phyloP scores from a whole-genome alignment of 2,797 vertebrate genomes.

The Protosalanx chinensis region DNA sequence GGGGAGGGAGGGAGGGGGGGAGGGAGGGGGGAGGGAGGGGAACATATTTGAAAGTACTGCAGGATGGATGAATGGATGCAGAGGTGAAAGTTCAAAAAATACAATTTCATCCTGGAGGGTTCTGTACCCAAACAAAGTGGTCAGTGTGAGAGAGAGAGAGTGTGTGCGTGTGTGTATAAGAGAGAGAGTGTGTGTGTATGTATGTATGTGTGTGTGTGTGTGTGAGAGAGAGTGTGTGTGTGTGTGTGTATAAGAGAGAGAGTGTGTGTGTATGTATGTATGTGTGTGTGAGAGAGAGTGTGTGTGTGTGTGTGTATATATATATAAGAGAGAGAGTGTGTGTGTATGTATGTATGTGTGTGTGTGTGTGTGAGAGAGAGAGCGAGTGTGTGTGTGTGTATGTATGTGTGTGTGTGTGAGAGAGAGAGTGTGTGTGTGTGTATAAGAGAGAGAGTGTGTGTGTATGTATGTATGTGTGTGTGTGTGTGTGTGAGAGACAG shows the following conservation, averaged over 20 bases:
- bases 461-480: too few species aligned
- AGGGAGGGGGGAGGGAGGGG: slow-evolving; percentile 33
- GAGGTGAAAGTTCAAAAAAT: too few species aligned
- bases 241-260: too few species aligned
- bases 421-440: not conserved
- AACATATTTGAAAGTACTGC: not conserved
- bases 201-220: too few species aligned
- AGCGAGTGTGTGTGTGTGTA: slow-evolving; percentile 1
- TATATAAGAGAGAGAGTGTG: too few species aligned
- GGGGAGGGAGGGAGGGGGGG: slow-evolving; percentile 34
- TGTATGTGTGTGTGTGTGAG: slow-evolving; percentile 5
- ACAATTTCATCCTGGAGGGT: too few species aligned
- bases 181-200: too few species aligned
- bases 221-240: too few species aligned
- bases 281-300: not conserved
- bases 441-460: not conserved
- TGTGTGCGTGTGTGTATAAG: not conserved
- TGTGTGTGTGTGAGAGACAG: not conserved
- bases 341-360: not conserved
- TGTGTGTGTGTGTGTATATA: slow-evolving; percentile 9
- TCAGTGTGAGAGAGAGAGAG: too few species aligned
- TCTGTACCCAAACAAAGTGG: too few species aligned
- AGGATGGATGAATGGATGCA: slow-evolving; percentile 18
- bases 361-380: not conserved
- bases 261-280: not conserved